Percentiles rank a stretch among this genome's conserved stretches.
These are phyloP conservation scores for Eptatretus atami DNA, from an alignment of 2,797 vertebrate genomes.

Conservation along the genomic window DNA sequence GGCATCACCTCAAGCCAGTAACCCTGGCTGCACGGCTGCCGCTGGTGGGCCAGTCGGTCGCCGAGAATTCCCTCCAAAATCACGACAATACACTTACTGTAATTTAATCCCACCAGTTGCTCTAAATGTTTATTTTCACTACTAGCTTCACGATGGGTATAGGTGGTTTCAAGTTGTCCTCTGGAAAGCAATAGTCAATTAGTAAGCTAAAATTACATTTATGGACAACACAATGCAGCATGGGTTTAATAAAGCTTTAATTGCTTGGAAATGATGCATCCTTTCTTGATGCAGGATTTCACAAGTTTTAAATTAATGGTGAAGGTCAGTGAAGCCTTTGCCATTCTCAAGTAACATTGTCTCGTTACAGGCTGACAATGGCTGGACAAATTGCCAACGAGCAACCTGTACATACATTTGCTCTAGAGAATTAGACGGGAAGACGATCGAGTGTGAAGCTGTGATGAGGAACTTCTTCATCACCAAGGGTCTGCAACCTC, in stretches of 20 bases:
- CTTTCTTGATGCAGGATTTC: no score
- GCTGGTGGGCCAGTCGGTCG: conserved; percentile 46
- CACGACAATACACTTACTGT: conserved; percentile 11
- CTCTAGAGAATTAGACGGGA: conserved; percentile 26
- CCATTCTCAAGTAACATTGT: conserved; percentile 7
- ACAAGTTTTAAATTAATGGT: no score
- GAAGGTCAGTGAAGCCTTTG: no score
- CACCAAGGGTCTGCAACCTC: conserved; percentile 17
- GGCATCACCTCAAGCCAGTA: conserved; percentile 29
- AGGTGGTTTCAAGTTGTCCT: no score
- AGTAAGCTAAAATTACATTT: no score
- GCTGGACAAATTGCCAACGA: conserved; percentile 32
- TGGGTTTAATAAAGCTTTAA: no score
- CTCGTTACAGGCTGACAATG: conserved; percentile 23
- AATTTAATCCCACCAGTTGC: no score
- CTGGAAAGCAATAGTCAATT: no score
- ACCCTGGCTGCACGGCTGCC: conserved; percentile 30
- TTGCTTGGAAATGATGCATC: no score
- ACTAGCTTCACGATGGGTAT: no score
- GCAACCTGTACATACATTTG: conserved; percentile 31
- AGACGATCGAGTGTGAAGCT: conserved; percentile 33
- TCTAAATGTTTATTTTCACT: no score
- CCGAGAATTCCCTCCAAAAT: conserved; percentile 22
- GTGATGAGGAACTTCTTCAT: conserved; percentile 31
- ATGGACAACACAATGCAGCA: no score